phyloP scores from a whole-genome alignment of 2,888 invertebrate species.

The Myopa tessellatipennis region DNA sequence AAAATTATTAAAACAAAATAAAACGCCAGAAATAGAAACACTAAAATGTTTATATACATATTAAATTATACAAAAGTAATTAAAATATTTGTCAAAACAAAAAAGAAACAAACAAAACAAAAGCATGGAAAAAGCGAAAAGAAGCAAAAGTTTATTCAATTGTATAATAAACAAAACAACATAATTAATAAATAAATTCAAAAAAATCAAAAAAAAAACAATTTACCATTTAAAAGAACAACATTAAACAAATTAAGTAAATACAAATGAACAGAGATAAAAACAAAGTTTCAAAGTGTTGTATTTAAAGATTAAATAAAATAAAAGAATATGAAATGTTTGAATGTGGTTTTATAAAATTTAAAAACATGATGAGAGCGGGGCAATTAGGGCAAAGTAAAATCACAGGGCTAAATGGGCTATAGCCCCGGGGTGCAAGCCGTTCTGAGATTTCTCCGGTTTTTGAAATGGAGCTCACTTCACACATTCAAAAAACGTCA shows the following conservation, averaged over 20 bases:
- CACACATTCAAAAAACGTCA: too few relatives aligned
- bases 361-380: too few relatives aligned
- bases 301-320: constrained; percentile 52
- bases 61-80: constrained; percentile 1
- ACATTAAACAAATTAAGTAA: constrained; percentile 15
- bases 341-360: neutral
- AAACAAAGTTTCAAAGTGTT: constrained; percentile 50
- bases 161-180: constrained; percentile 16
- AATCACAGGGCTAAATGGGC: too few relatives aligned
- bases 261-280: constrained; percentile 35
- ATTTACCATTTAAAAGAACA: constrained; percentile 45
- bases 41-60: neutral
- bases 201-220: constrained; percentile 34
- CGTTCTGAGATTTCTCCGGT: too few relatives aligned
- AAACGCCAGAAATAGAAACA: constrained; percentile 5
- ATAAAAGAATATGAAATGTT: constrained; percentile 35
- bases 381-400: too few relatives aligned
- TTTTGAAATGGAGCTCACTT: too few relatives aligned
- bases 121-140: constrained; percentile 38
- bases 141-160: constrained; percentile 37
- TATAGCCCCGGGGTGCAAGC: too few relatives aligned
- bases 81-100: neutral
- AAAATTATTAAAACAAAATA: neutral
- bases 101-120: constrained; percentile 22
- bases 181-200: constrained; percentile 24